phyloP scores from a whole-genome alignment of 2,113 vertebrate species.

The Cottus gobio region DNA sequence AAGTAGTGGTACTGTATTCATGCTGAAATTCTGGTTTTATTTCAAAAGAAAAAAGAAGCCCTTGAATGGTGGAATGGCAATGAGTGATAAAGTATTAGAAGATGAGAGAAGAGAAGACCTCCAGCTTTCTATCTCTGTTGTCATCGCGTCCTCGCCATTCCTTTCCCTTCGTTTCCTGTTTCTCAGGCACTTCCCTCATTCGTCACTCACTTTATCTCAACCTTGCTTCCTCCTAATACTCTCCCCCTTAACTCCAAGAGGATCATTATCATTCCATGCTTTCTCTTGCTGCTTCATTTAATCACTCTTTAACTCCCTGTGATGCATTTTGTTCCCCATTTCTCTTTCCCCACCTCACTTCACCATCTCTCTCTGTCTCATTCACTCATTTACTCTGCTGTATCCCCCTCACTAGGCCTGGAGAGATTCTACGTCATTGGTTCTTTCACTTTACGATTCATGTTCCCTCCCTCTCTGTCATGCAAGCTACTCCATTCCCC shows the following conservation, averaged over 20 bases:
- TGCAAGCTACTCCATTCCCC: conserved; percentile 30
- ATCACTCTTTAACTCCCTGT: conserved; percentile 60
- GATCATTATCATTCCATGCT: conserved; percentile 66
- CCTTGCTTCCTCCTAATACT: conserved; percentile 59
- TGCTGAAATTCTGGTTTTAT: too few relatives aligned
- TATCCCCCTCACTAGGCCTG: conserved; percentile 13
- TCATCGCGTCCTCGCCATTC: conserved; percentile 72
- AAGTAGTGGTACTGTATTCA: not conserved
- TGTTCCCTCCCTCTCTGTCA: conserved; percentile 31
- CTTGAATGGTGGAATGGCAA: conserved; percentile 33
- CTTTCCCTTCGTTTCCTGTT: conserved; percentile 51
- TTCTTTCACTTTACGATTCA: conserved; percentile 55
- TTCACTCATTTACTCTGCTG: conserved; percentile 7
- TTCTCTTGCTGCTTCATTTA: conserved; percentile 66
- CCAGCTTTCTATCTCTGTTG: conserved; percentile 67
- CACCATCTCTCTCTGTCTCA: conserved; percentile 18
- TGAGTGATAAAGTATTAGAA: conserved; percentile 47
- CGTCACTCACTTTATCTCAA: conserved; percentile 68
- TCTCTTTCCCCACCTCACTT: conserved; percentile 9
- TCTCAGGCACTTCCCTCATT: conserved; percentile 53
- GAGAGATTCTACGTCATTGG: conserved; percentile 29
- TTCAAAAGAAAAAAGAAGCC: not conserved
- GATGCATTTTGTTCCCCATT: conserved; percentile 51
- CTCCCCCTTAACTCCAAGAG: conserved; percentile 53
- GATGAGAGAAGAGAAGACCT: conserved; percentile 44